These are phyloP conservation scores for Saccopteryx leptura DNA, from an alignment of 2,113 vertebrate genomes.

Conservation along the genomic window DNA sequence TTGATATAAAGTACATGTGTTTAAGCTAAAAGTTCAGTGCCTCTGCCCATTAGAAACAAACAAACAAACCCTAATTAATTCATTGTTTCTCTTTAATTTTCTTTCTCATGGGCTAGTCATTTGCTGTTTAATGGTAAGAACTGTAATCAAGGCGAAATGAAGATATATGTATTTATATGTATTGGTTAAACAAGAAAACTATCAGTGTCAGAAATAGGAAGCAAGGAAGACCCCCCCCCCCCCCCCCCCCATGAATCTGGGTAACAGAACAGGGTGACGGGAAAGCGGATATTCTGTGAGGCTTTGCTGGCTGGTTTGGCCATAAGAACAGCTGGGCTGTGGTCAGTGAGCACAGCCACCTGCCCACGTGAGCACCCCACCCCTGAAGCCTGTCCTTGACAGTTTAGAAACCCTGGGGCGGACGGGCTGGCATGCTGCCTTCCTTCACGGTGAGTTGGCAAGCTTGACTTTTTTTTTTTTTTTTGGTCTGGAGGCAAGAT, in stretches of 20 bases:
- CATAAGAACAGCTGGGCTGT: conserved; percentile 58
- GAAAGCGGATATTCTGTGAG: neutral
- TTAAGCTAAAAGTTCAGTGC: neutral
- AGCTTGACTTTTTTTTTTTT: neutral
- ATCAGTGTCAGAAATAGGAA: neutral
- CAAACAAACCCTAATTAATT: neutral
- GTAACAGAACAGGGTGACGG: neutral
- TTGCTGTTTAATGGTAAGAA: neutral
- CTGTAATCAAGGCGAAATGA: neutral
- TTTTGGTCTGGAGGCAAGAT: neutral
- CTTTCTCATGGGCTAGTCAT: neutral
- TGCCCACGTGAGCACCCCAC: neutral
- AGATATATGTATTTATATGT: too few species aligned
- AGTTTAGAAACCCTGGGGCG: neutral
- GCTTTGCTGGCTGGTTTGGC: neutral
- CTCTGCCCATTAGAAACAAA: neutral
- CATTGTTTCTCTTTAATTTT: neutral
- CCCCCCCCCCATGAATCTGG: neutral
- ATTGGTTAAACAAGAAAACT: neutral
- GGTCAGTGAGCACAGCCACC: neutral
- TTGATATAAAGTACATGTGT: neutral
- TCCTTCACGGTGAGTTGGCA: neutral
- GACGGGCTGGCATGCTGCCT: neutral
- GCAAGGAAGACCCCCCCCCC: neutral
- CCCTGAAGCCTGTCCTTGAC: conserved; percentile 50